A percentile compares a stretch with the other conserved stretches of the same genome.
Evolutionary conservation across 2,797 vertebrate species (phyloP).

Genomic region (Merluccius polli): DNA sequence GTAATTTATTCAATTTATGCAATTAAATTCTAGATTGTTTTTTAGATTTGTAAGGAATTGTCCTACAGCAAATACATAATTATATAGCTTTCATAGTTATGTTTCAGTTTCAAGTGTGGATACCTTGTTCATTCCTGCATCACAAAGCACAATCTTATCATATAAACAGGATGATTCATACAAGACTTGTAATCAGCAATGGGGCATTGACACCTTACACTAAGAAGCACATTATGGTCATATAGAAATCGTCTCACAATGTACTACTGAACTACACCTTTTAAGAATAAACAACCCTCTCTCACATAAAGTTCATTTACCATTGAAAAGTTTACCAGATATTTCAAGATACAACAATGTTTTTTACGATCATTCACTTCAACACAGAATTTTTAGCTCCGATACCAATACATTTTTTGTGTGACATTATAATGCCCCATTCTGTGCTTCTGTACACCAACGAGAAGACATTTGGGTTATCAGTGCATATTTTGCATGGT

Average conservation of each 20-base stretch:
- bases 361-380: background rate
- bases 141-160: background rate
- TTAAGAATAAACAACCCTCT: background rate
- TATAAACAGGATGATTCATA: background rate
- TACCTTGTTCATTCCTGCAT: background rate
- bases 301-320: constrained; percentile 10
- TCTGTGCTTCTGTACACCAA: background rate
- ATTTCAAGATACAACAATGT: background rate
- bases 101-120: background rate
- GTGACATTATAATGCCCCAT: background rate
- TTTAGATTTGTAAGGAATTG: background rate
- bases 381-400: background rate
- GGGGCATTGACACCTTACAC: background rate
- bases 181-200: constrained; percentile 2
- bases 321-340: constrained; percentile 6
- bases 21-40: background rate
- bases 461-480: background rate
- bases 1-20: background rate
- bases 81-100: background rate
- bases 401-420: background rate
- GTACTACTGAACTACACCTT: background rate
- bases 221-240: constrained; percentile 12
- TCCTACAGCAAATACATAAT: background rate
- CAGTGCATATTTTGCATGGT: background rate
- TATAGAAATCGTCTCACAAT: constrained; percentile 9